Conservation (phyloP, 2,113 vertebrate genomes). For the Recurvirostra avosetta region DNA sequence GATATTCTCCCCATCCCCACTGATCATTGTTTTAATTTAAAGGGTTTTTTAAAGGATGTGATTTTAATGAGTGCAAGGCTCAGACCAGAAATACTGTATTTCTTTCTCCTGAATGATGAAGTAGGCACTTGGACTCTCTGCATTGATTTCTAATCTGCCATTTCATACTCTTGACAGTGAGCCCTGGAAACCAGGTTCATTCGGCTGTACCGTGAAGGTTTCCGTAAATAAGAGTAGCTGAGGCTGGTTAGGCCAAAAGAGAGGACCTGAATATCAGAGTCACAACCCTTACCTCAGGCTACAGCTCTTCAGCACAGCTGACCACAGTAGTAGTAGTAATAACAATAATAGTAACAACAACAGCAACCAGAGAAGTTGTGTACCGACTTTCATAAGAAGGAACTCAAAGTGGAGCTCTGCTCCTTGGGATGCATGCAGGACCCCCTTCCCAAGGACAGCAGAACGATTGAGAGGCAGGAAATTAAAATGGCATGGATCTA, state of each 20-base stretch:
- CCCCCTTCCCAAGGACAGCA: neutral
- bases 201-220: neutral
- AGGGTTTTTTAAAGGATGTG: conserved; percentile 35
- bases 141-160: conserved; percentile 58
- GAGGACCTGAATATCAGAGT: neutral
- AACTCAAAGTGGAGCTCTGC: neutral
- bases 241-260: neutral
- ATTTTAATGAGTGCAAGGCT: conserved; percentile 47
- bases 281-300: neutral
- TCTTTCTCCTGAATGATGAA: conserved; percentile 55
- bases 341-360: neutral
- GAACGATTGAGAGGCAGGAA: neutral
- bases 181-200: conserved; percentile 25
- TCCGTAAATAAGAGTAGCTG: neutral
- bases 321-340: neutral
- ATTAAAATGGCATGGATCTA: neutral
- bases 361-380: neutral
- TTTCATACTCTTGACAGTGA: conserved; percentile 17
- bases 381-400: neutral
- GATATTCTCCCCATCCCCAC: neutral
- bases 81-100: conserved; percentile 20
- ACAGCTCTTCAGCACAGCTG: neutral
- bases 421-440: accelerated
- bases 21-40: conserved; percentile 29
- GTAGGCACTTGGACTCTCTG: conserved; percentile 48